Base-by-base conservation (phyloP, 92 coral and sea anemone species). In the Zoanthus sociatus region DNA sequence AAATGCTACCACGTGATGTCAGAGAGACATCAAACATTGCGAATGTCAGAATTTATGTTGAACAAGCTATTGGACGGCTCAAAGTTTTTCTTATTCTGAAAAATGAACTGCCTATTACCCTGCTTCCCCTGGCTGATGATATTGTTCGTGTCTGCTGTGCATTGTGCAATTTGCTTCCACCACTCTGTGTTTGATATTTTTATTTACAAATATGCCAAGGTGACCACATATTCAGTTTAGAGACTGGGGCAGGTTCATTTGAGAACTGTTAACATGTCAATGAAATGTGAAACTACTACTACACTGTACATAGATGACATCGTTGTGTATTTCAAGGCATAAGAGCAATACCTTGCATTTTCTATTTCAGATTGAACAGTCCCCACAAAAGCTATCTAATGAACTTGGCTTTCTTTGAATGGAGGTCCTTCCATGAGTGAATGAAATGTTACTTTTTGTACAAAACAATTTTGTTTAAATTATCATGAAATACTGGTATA, bases 71-170 rank as follows among this genome's bases (percentile, higher is more conserved):
- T 77, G 89, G 89, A 64, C 44, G 89, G 21, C 71, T 87, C 55
- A 87, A 87, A 56, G 90, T 87, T 51, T 87, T 87, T 71, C 90
- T 61, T 87, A 42, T 87, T 30, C 70, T 87, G 31, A 86, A 86
- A 66, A 32, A 86, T 77, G 84, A 86, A 77, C 76, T 86, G 54
- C 84, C 84, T 51, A 76, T 86, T 61, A 20, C 63, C 45, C 60
- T 86, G 31, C 63, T 86, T 30, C 89, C 89, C 17, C 76, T 86
- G 14, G 84, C 76, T 30, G 84, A 86, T 86, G 84, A 86, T 47
- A 76, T 76, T 86, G 83, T 86, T 26, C 21, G 56, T 46, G 69
- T 61, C 69, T 61, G 69, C 69, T 61, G 69, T 61, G 69, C 69
- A 61, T 61, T 61, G 69, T 61, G 69, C 69, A 61, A 61, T 61